Evolutionary conservation across 1,140 invertebrate species (phyloP).

Genomic region (Bursaphelenchus mucronatus): DNA sequence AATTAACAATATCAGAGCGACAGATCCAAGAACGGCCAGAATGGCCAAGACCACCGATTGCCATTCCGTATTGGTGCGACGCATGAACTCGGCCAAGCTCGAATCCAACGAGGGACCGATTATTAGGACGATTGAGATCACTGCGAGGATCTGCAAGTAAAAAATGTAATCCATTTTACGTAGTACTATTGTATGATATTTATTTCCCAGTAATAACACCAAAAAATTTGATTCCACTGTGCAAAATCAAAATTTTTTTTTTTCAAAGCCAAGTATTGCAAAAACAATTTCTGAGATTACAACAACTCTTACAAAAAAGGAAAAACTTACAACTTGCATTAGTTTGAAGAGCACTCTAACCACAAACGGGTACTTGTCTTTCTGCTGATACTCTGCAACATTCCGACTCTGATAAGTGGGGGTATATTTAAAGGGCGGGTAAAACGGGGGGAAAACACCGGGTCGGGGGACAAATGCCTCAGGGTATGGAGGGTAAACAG

Average conservation of each 20-base stretch:
- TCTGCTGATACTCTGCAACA: too few species aligned
- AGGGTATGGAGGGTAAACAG: neutral
- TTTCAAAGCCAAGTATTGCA: too few species aligned
- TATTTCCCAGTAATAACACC: neutral
- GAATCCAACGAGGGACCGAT: constrained; percentile 31
- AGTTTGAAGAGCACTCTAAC: too few species aligned
- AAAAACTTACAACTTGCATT: too few species aligned
- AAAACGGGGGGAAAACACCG: too few species aligned
- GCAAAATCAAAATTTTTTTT: too few species aligned
- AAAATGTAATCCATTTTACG: neutral
- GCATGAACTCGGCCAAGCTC: constrained; percentile 38
- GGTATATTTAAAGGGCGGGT: too few species aligned
- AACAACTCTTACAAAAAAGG: too few species aligned
- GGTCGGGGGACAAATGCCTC: neutral
- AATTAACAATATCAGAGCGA: constrained; percentile 26
- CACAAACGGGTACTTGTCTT: too few species aligned
- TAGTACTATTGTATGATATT: neutral
- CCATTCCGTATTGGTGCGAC: constrained; percentile 40
- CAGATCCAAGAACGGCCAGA: constrained; percentile 17
- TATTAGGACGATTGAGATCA: constrained; percentile 28
- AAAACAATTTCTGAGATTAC: too few species aligned
- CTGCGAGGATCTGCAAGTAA: constrained; percentile 6
- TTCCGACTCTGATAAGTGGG: too few species aligned
- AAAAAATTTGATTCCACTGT: too few species aligned
- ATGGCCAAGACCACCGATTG: constrained; percentile 40